These are phyloP conservation scores for Oligia latruncula DNA, from an alignment of 2,888 invertebrate genomes.

Conservation along the genomic window DNA sequence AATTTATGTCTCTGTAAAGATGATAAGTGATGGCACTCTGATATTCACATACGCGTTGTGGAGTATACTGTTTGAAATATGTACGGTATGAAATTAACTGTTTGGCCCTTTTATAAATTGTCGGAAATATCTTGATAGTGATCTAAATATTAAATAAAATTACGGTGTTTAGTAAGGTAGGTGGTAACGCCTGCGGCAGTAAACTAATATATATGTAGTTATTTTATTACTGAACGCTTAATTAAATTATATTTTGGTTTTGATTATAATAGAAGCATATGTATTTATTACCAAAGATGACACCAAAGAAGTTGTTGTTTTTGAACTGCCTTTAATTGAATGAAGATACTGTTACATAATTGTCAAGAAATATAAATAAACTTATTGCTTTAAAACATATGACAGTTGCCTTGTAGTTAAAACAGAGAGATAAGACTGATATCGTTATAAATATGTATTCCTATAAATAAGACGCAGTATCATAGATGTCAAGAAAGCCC, in stretches of 20 bases:
- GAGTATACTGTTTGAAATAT: slow-evolving; percentile 62
- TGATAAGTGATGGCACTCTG: slow-evolving; percentile 67
- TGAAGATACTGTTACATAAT: not conserved
- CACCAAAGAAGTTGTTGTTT: not conserved
- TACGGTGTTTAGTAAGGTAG: slow-evolving; percentile 66
- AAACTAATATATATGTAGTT: slow-evolving; percentile 59
- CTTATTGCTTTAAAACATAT: not conserved
- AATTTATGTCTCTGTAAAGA: slow-evolving; percentile 81
- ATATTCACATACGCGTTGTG: slow-evolving; percentile 53
- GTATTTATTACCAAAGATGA: slow-evolving; percentile 34
- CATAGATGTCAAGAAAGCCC: not conserved
- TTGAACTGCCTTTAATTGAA: not conserved
- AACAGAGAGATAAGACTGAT: not conserved
- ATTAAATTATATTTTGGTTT: slow-evolving; percentile 60
- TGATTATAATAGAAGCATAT: slow-evolving; percentile 18
- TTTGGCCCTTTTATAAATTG: slow-evolving; percentile 53
- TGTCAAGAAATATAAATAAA: not conserved
- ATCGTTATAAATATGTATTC: not conserved
- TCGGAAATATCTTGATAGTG: slow-evolving; percentile 61
- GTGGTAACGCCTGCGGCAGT: slow-evolving; percentile 66
- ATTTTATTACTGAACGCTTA: slow-evolving; percentile 42
- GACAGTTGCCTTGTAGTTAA: not conserved
- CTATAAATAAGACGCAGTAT: not conserved
- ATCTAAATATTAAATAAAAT: slow-evolving; percentile 72
- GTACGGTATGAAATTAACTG: slow-evolving; percentile 54